Base-by-base conservation (phyloP, 1,140 invertebrate genomes). In the Drosophila subobscura region DNA sequence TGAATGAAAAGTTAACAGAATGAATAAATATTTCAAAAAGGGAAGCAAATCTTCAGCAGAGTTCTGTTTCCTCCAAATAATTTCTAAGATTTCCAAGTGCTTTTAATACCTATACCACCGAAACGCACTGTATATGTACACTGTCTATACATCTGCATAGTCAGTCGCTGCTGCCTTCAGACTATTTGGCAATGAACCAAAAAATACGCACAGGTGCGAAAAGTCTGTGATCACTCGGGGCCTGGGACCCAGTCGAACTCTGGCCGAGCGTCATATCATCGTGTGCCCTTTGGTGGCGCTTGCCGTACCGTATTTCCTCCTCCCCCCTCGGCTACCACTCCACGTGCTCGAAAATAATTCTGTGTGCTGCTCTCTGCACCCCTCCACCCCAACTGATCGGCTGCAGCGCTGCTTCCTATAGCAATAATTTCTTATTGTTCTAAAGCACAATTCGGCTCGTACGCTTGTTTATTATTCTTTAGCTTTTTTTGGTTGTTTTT, bases 121-220 rank as follows among this genome's bases (percentile, higher is more conserved):
- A 25, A 29, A 49, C 22, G 40, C 8, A 70, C 52, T 23, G 46
- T 57, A 12, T 2, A 12, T 4, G 33, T 37, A 37, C 33, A 12
- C 16, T 29, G 27, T 22, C 8, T 45, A 7, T 53, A 45, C 54
- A 60, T 60, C 42, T 55, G 51, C 67, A 40, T 42, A 47, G 49
- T 59, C 42, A 66, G 33, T 25, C 59, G 33, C 22, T 64, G 44
- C 49, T 70, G 44, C 60, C 56, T 61, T 56, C 65, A 41, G 51
- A 70, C 60, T 59, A 71, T 86, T 88, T 86, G 83, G 83, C 83
- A 86, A 70, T 86, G 78, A 78, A 88, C 78, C 83, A 86, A 86
- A 86, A 72, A 79, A 83, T 71, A 37, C 58, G 55, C 81, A 72
- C 78, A 86, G 83, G 83, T 86, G 83, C 60, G 83, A 86, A 88